phyloP scores from a whole-genome alignment of 2,113 vertebrate genomes.

The Tichodroma muraria region DNA sequence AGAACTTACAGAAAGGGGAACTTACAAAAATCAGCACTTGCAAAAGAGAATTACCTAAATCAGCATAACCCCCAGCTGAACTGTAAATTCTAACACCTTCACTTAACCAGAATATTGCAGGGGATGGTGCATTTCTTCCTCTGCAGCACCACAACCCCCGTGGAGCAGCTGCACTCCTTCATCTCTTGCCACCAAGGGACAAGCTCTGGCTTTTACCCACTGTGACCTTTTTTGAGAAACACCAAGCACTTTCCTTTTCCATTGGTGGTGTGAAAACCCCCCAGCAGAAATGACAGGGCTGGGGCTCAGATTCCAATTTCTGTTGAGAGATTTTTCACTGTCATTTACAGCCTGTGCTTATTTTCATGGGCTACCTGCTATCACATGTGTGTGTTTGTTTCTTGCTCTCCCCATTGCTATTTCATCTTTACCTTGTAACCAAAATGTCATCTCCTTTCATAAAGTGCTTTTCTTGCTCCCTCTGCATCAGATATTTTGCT shows the following conservation, averaged over 20 bases:
- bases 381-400: neutral
- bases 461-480: neutral
- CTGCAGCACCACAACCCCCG: accelerated
- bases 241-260: neutral
- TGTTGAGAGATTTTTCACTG: neutral
- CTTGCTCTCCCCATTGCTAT: neutral
- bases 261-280: neutral
- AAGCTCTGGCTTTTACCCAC: neutral
- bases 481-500: neutral
- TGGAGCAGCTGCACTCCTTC: neutral
- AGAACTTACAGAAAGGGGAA: neutral
- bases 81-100: neutral
- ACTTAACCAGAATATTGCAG: neutral
- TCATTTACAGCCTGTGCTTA: neutral
- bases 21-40: neutral
- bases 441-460: neutral
- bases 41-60: neutral
- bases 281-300: neutral
- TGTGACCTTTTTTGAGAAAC: neutral
- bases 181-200: neutral
- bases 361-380: neutral
- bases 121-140: neutral
- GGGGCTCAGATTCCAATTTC: neutral
- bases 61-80: neutral
- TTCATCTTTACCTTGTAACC: neutral